phyloP scores from a whole-genome alignment of 1,140 invertebrate genomes.

The Meteorus sp. region DNA sequence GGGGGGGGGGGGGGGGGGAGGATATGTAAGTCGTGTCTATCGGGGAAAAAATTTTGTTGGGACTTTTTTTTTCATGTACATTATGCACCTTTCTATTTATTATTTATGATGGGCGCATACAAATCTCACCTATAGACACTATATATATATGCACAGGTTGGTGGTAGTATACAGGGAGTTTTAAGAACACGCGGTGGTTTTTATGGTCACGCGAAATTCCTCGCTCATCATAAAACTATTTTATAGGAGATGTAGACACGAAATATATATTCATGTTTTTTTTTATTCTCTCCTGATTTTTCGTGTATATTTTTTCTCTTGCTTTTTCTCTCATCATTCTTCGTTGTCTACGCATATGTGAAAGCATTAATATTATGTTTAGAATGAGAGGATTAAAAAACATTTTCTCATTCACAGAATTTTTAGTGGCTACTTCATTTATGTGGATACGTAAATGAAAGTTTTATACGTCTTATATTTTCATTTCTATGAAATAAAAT shows the following conservation, averaged over 20 bases:
- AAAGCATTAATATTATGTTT: too few relatives aligned
- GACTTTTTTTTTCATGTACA: too few relatives aligned
- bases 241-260: conserved; percentile 49
- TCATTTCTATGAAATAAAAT: neutral
- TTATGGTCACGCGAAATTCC: conserved; percentile 56
- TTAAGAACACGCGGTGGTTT: conserved; percentile 26
- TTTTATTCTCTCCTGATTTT: conserved; percentile 15
- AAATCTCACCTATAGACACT: neutral
- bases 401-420: too few relatives aligned
- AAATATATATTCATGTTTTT: conserved; percentile 40
- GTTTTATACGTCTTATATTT: too few relatives aligned
- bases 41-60: too few relatives aligned
- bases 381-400: too few relatives aligned
- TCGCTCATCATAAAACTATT: conserved; percentile 54
- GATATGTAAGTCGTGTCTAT: too few relatives aligned
- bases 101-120: neutral
- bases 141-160: too few relatives aligned
- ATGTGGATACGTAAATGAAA: neutral
- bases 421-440: too few relatives aligned
- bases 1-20: too few relatives aligned
- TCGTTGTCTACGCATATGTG: neutral
- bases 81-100: neutral
- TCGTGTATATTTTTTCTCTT: neutral
- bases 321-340: neutral
- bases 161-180: too few relatives aligned